A percentile compares a stretch with the other conserved stretches of the same genome.
These are phyloP conservation scores for Notechis scutatus DNA, from an alignment of 2,113 vertebrate species.

Conservation along the genomic window DNA sequence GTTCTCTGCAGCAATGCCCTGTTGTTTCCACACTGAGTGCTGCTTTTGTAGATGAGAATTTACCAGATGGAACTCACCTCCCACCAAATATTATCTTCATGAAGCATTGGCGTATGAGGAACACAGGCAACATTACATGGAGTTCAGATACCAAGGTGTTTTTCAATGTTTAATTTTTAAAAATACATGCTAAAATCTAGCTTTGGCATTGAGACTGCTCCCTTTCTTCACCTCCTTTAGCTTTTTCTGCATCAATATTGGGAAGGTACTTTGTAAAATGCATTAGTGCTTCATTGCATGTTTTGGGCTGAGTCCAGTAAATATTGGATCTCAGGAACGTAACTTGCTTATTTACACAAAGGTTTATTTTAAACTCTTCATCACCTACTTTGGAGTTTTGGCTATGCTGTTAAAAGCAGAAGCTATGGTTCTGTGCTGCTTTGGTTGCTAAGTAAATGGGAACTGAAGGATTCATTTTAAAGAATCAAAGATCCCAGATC, in stretches of 20 bases:
- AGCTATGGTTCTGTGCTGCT: background rate
- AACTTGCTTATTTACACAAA: background rate
- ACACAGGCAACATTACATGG: conserved; percentile 92
- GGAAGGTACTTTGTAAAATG: background rate
- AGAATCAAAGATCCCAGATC: background rate
- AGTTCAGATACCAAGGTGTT: conserved; percentile 87
- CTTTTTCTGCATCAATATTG: background rate
- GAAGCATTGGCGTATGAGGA: conserved; percentile 98
- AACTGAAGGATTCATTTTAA: background rate
- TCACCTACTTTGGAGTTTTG: background rate
- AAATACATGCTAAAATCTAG: background rate
- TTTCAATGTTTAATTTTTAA: background rate
- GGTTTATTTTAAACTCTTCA: background rate
- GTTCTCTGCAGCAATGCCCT: conserved; percentile 80
- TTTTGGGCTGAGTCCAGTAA: background rate
- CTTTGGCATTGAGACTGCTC: background rate
- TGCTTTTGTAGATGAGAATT: conserved; percentile 97
- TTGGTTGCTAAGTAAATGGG: background rate
- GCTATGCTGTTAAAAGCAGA: background rate
- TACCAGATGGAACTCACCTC: conserved; percentile 92
- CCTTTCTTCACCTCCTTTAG: background rate
- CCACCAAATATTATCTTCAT: conserved; percentile 92
- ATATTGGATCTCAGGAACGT: background rate
- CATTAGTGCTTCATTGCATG: background rate
- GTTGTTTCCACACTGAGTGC: conserved; percentile 88